phyloP scores from a whole-genome alignment of 2,888 invertebrate genomes.

The Netelia melanura region DNA sequence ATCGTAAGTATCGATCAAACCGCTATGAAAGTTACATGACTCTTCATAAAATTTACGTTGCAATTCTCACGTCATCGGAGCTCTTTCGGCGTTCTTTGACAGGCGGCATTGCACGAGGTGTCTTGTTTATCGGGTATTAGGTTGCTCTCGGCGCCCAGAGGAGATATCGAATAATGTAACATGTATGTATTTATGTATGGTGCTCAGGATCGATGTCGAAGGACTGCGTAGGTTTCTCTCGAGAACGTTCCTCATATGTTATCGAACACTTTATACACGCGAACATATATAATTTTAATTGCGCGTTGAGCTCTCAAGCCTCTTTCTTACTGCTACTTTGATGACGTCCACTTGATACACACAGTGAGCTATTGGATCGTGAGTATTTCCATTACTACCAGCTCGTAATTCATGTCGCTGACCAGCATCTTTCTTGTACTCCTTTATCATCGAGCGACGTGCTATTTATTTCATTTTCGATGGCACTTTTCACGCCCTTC shows the following conservation, averaged over 20 bases:
- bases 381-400: slow-evolving; percentile 41
- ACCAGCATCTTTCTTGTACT: slow-evolving; percentile 48
- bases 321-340: slow-evolving; percentile 6
- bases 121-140: slow-evolving; percentile 60
- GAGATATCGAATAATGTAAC: slow-evolving; percentile 46
- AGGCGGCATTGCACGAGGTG: slow-evolving; percentile 46
- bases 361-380: slow-evolving; percentile 30
- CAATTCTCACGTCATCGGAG: slow-evolving; percentile 51
- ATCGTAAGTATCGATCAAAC: too few species aligned
- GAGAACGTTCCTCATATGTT: slow-evolving; percentile 51
- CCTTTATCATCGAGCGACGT: slow-evolving; percentile 43
- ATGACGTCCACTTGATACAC: slow-evolving; percentile 27
- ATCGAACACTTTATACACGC: background rate
- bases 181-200: slow-evolving; percentile 14
- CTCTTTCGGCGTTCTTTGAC: slow-evolving; percentile 37
- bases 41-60: slow-evolving; percentile 36
- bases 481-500: slow-evolving; percentile 51
- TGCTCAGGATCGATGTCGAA: slow-evolving; percentile 75
- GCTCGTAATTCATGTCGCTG: slow-evolving; percentile 48
- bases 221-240: slow-evolving; percentile 76
- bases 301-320: slow-evolving; percentile 13
- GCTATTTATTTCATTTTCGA: slow-evolving; percentile 52
- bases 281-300: slow-evolving; percentile 43
- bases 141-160: slow-evolving; percentile 37
- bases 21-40: too few species aligned